Base-by-base conservation (phyloP, 2,888 invertebrate species). In the Hirtodrosophila cameraria region DNA sequence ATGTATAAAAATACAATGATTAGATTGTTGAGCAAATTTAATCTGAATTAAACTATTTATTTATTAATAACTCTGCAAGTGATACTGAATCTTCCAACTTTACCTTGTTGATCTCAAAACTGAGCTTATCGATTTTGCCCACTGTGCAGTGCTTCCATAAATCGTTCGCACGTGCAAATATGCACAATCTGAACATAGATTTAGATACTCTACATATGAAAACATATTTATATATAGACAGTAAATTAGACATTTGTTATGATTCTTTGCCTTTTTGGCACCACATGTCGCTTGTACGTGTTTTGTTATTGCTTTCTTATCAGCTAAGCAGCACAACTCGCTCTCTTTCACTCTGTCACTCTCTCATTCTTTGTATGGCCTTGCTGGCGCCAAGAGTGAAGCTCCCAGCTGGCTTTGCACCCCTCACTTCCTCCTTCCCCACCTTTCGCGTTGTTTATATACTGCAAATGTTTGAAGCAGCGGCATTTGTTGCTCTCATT, bases 391-490 rank as follows among this genome's bases (percentile, higher is more conserved):
- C 15, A 42, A 58, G 43, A 55, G 42, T 33, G 11, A 12, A 48
- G 30, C 55, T n/a, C 28, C 31, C n/a, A 18, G 28, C 46, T 20
- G 52, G 13, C 46, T 48, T 35, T 41, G 46, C 53, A 53, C 54
- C 25, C 27, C 8, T n/a, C 23, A 41, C 27, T 15, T 38, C 23
- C 15, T 18, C 18, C 69, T 52, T 23, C 53, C 50, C 52, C 49
- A 30, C 38, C 25, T 13, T 38, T 36, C 38, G 12, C 31, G 11
- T 16, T 11, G 8, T 38, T 43, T 53, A 57, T 67, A 69, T 64
- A 28, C 42, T 46, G 36, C 41, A 52, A 71, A 59, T 63, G 65
- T 63, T 45, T 57, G 59, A n/a, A n/a, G 20, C 59, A 59, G 43
- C 15, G 43, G 27, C 49, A 23, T 43, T 61, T 42, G 36, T 43